Evolutionary conservation across 2,113 vertebrate genomes (phyloP).

Genomic region (Oceanites oceanicus): DNA sequence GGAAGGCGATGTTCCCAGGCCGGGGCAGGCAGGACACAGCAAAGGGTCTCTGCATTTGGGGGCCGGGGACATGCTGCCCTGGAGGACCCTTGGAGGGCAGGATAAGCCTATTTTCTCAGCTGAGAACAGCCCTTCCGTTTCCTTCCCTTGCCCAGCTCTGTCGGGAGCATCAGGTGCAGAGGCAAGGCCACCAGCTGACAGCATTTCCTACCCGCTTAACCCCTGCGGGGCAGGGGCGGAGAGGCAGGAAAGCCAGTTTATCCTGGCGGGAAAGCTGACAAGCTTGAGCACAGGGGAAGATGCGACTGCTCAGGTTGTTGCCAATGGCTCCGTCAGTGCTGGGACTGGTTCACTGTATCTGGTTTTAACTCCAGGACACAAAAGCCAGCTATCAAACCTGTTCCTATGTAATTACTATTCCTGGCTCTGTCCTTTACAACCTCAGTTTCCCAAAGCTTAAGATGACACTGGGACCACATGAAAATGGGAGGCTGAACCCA

Average conservation of each 20-base stretch:
- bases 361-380: neutral
- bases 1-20: neutral
- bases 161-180: conserved; percentile 58
- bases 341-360: neutral
- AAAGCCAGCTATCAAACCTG: neutral
- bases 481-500: neutral
- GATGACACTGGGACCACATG: neutral
- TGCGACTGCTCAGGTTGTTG: neutral
- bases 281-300: neutral
- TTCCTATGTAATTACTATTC: neutral
- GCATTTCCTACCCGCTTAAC: conserved; percentile 42
- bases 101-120: conserved; percentile 57
- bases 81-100: neutral
- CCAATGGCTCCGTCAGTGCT: fast-evolving
- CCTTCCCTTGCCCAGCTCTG: conserved; percentile 10
- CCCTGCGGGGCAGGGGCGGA: neutral
- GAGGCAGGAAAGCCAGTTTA: neutral
- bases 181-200: neutral
- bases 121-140: conserved; percentile 61
- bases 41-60: neutral
- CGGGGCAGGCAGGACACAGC: fast-evolving
- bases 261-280: neutral
- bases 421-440: neutral
- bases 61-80: neutral
- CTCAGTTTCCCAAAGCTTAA: neutral